Percentiles rank a stretch among this genome's conserved stretches.
Conservation (phyloP, 1,140 invertebrate genomes). For the Solenopsis fugax region DNA sequence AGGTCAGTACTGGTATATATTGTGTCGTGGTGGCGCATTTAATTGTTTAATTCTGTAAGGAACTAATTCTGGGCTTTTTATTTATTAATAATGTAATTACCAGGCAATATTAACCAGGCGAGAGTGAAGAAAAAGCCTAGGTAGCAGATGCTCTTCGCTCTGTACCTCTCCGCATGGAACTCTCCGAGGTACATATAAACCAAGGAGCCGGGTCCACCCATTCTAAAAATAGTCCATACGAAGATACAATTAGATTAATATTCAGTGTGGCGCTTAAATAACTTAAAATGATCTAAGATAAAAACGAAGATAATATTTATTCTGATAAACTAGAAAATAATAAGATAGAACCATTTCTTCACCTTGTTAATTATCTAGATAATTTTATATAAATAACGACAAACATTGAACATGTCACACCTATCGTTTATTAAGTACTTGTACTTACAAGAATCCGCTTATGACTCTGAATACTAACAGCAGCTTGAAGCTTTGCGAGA, state of each 20-base stretch:
- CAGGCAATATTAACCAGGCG: slow-evolving; percentile 89
- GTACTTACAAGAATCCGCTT: slow-evolving; percentile 88
- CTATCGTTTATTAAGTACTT: too few relatives aligned
- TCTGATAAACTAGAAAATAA: too few relatives aligned
- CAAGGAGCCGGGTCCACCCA: slow-evolving; percentile 89
- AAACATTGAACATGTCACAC: too few relatives aligned
- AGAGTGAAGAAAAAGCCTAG: slow-evolving; percentile 89
- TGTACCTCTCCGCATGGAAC: slow-evolving; percentile 87
- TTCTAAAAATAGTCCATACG: slow-evolving; percentile 70
- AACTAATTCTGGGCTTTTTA: background rate
- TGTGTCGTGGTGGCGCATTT: background rate
- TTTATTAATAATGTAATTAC: slow-evolving; percentile 77
- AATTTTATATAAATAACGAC: too few relatives aligned
- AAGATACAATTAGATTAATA: too few relatives aligned
- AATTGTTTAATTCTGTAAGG: background rate
- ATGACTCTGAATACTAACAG: slow-evolving; percentile 87
- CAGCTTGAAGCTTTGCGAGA: slow-evolving; percentile 86
- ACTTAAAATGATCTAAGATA: too few relatives aligned
- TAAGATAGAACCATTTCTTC: too few relatives aligned
- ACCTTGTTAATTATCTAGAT: too few relatives aligned
- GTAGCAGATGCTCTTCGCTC: slow-evolving; percentile 88
- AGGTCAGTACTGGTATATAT: background rate
- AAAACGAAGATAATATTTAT: too few relatives aligned
- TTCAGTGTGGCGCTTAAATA: too few relatives aligned
- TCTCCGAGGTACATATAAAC: slow-evolving; percentile 89